Evolutionary conservation across 1,140 invertebrate genomes (phyloP).

Genomic region (Aphelinus certus): DNA sequence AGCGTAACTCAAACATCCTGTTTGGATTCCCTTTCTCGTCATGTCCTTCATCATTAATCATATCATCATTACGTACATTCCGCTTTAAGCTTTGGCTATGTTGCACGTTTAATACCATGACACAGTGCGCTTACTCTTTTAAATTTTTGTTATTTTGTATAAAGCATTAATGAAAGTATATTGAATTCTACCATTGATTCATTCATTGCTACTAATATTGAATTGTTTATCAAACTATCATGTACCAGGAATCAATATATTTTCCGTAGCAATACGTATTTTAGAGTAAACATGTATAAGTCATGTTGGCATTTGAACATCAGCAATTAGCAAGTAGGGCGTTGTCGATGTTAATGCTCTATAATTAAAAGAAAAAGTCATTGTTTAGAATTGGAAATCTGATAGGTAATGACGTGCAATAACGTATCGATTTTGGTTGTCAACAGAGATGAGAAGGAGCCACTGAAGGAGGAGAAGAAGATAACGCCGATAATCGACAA

Average conservation of each 20-base stretch:
- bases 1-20: not conserved
- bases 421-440: not conserved
- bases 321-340: not conserved
- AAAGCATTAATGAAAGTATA: too few species aligned
- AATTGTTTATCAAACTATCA: too few species aligned
- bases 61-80: conserved; percentile 40
- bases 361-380: not conserved
- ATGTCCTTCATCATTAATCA: conserved; percentile 18
- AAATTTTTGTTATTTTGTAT: too few species aligned
- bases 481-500: conserved; percentile 71
- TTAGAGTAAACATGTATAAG: too few species aligned
- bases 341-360: conserved; percentile 45
- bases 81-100: conserved; percentile 62
- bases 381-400: not conserved
- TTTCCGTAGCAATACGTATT: too few species aligned
- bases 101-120: conserved; percentile 56
- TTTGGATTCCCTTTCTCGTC: conserved; percentile 33
- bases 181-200: too few species aligned
- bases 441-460: conserved; percentile 82
- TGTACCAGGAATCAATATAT: too few species aligned
- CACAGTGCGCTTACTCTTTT: conserved; percentile 44
- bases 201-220: too few species aligned
- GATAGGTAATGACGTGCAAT: not conserved
- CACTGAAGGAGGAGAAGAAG: conserved; percentile 73
- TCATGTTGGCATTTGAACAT: not conserved